These are phyloP conservation scores for Sylvicola fuscatus DNA, from an alignment of 2,888 invertebrate genomes.

Conservation along the genomic window DNA sequence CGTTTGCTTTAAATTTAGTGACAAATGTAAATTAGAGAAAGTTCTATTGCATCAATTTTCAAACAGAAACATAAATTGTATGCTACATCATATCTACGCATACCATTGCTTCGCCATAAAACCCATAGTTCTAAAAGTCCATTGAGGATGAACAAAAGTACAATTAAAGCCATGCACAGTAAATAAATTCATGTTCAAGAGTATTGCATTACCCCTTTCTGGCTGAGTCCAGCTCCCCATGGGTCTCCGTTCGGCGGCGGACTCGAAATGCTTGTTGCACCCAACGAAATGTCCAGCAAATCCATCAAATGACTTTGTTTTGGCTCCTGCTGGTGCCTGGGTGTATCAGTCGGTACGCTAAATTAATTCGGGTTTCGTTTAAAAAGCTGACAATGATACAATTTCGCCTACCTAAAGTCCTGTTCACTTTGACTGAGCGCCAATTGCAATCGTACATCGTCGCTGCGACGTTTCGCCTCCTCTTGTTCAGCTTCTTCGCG, in stretches of 20 bases:
- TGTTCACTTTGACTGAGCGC: conserved; percentile 89
- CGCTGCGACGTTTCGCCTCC: conserved; percentile 79
- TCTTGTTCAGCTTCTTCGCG: conserved; percentile 97
- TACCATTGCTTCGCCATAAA: conserved; percentile 1
- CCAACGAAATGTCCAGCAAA: conserved; percentile 61
- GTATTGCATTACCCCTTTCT: no score
- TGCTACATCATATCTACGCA: neutral
- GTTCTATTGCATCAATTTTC: neutral
- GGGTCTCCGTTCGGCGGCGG: conserved; percentile 38
- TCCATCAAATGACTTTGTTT: conserved; percentile 59
- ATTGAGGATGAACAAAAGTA: neutral
- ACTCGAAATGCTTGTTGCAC: conserved; percentile 33
- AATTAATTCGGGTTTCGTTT: conserved; percentile 1
- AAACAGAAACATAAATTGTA: neutral
- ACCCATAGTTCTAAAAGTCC: neutral
- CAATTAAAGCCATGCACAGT: neutral
- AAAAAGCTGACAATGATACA: conserved; percentile 1
- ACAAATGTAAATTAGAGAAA: neutral
- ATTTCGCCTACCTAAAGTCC: conserved; percentile 55
- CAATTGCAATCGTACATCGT: conserved; percentile 89
- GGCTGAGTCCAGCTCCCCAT: conserved; percentile 34
- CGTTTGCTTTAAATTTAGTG: no score
- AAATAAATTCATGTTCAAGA: no score
- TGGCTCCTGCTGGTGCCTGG: conserved; percentile 9
- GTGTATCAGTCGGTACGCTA: neutral